Base-by-base conservation (phyloP, 2,888 invertebrate species). In the Nomada goodeniana region DNA sequence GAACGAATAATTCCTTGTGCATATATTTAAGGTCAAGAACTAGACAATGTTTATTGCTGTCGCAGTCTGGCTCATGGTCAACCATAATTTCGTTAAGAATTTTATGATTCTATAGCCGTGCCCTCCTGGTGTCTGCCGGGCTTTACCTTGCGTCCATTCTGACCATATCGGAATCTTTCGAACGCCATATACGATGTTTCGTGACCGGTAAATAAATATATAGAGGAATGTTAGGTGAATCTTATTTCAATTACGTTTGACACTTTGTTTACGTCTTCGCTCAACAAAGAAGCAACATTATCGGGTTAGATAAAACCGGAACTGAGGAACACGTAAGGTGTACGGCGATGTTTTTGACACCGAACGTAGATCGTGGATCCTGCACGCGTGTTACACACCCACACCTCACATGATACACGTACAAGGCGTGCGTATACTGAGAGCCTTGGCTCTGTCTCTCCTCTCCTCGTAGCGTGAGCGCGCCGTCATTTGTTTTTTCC, bases 401-500 rank as follows among this genome's bases (percentile, higher is more conserved):
- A 78, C 78, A 36, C 69, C 29, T 55, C 64, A 50, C 36, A 47
- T 47, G 47, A 63, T 26, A 53, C 76, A 23, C 29, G 67, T 50
- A 42, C n/a, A 53, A 64, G 15, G 65, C 76, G 76, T 73, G 72
- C 76, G 81, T 88, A 86, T 86, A 82, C 82, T 59, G 86, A 87
- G 87, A 87, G 88, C 88, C 88, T 88, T 88, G 88, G 88, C 85
- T 88, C 86, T 84, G 73, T 83, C 83, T 88, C 86, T 85, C 75
- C 78, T 79, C 86, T 80, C 71, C 82, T 80, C 86, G 86, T 85
- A 90, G 89, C 90, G 86, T 89, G 88, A 90, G 90, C 88, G 87
- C 90, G 89, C 88, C 89, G 89, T 90, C 91, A 88, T 91, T 91
- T 91, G 89, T 91, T 91, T 91, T 90, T 90, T 88, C 89, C 89